Evolutionary conservation across 1,140 invertebrate genomes (phyloP), one percentile per base, ranked within the genome.

Genomic region (Leptinotarsa lineolata): DNA sequence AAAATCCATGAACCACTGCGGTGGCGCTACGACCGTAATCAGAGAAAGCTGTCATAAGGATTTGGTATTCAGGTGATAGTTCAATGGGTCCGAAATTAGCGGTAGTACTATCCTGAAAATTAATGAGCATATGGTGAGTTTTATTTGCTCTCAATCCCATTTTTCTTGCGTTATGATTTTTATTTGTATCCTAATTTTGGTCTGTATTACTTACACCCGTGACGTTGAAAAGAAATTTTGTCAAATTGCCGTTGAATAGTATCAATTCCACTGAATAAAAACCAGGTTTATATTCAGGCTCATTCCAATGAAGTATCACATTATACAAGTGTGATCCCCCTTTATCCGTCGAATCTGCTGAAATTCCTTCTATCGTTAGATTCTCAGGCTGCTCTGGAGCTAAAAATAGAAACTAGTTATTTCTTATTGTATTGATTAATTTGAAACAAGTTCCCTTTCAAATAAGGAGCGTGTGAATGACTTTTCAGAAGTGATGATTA

Each of bases 241-340:
- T 66, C 12, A 71, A 48, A 20, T 73, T 39, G 60, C 54, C 58
- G 15, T 20, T 8, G 20, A 72, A 71, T 46, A 74, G 75, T 24
- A 78, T 75, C 13, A 85, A 73, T 69, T 79, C 70, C n/a, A 84
- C 58, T 1, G 73, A 81, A 68, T 86, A 87, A 76, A 81, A 84
- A 72, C 86, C 81, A 1, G 87, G 86, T 54, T 80, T 18, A 4
- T 81, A 75, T 39, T 72, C 20, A 12, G 86, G 83, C 72, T 79
- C 64, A 4, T 80, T 60, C 87, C 87, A 88, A 4, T 5, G 72
- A 0, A 88, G 30, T n/a, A 5, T 24, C 16, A 70, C 68, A 21
- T 6, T 70, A 65, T 15, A 87, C 46, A 16, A 48, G 59, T 20
- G 8, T 68, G 18, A 12, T 18, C 15, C 0, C 74, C 69, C 20